Evolutionary conservation across 2,888 invertebrate species (phyloP).

Genomic region (Tinea trinotella): DNA sequence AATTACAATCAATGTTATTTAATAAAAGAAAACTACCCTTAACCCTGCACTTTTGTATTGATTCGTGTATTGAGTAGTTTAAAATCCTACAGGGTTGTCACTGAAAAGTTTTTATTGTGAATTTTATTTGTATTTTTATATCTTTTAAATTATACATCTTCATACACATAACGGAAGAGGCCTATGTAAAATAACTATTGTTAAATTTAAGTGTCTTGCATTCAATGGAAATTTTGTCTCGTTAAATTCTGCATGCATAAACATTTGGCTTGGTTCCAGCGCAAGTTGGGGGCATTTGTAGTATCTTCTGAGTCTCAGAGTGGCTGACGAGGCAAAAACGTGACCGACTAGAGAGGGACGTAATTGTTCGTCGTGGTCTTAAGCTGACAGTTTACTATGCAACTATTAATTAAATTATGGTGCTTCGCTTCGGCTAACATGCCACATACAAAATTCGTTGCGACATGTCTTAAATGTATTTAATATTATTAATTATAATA

Average conservation of each 20-base stretch:
- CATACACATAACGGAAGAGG: neutral
- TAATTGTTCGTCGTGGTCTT: conserved; percentile 14
- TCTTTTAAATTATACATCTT: too few relatives aligned
- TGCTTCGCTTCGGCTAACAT: neutral
- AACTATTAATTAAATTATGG: conserved; percentile 13
- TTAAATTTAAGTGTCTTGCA: conserved; percentile 14
- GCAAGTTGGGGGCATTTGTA: conserved; percentile 33
- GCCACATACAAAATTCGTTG: too few relatives aligned
- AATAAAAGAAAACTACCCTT: too few relatives aligned
- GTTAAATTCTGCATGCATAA: conserved; percentile 44
- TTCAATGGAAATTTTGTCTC: conserved; percentile 19
- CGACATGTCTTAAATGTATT: too few relatives aligned
- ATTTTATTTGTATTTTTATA: too few relatives aligned
- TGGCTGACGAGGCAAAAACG: conserved; percentile 48
- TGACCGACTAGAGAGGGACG: conserved; percentile 31
- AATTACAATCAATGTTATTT: too few relatives aligned
- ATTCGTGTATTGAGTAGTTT: too few relatives aligned
- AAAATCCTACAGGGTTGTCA: too few relatives aligned
- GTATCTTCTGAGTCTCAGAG: conserved; percentile 38
- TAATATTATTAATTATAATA: too few relatives aligned
- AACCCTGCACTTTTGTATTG: too few relatives aligned
- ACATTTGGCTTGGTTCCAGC: conserved; percentile 51
- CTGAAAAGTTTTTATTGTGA: too few relatives aligned
- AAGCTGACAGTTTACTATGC: conserved; percentile 10
- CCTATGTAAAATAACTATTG: conserved; percentile 8